Conservation (phyloP, 2,797 vertebrate genomes). For the Protonibea diacanthus region DNA sequence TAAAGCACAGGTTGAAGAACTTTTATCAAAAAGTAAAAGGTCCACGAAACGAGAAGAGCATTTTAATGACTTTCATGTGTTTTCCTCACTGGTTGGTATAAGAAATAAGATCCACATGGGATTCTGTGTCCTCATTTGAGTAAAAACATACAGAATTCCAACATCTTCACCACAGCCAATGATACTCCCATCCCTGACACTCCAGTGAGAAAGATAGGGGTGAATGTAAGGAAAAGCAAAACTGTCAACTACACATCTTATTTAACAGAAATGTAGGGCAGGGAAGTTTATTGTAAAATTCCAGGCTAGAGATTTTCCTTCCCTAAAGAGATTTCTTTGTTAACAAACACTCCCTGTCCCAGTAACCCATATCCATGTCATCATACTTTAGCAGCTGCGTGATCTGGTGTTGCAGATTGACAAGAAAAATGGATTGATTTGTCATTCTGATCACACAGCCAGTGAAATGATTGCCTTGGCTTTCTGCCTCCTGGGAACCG, state of each 20-base stretch:
- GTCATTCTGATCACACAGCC: conserved; percentile 72
- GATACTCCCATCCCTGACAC: conserved; percentile 24
- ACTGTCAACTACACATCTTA: conserved; percentile 50
- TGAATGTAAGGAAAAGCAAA: conserved; percentile 48
- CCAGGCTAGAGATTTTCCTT: conserved; percentile 51
- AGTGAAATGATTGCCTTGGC: conserved; percentile 71
- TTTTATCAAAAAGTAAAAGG: background rate
- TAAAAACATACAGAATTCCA: conserved; percentile 27
- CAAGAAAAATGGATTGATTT: conserved; percentile 72
- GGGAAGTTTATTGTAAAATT: conserved; percentile 70
- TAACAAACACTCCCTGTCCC: conserved; percentile 62
- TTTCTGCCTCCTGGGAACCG: conserved; percentile 67
- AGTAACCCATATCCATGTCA: conserved; percentile 73
- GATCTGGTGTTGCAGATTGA: conserved; percentile 65
- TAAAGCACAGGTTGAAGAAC: conserved; percentile 1
- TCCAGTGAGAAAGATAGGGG: conserved; percentile 25
- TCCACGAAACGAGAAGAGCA: background rate
- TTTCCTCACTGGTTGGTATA: conserved; percentile 4
- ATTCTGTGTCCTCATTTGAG: conserved; percentile 36
- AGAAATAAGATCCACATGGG: conserved; percentile 9
- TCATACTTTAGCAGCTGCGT: conserved; percentile 51
- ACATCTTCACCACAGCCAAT: conserved; percentile 28
- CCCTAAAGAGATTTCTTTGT: conserved; percentile 59
- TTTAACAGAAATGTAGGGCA: conserved; percentile 69
- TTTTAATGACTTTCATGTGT: conserved; percentile 28